Evolutionary conservation across 2,888 invertebrate genomes (phyloP).

Genomic region (Polyommatus icarus): DNA sequence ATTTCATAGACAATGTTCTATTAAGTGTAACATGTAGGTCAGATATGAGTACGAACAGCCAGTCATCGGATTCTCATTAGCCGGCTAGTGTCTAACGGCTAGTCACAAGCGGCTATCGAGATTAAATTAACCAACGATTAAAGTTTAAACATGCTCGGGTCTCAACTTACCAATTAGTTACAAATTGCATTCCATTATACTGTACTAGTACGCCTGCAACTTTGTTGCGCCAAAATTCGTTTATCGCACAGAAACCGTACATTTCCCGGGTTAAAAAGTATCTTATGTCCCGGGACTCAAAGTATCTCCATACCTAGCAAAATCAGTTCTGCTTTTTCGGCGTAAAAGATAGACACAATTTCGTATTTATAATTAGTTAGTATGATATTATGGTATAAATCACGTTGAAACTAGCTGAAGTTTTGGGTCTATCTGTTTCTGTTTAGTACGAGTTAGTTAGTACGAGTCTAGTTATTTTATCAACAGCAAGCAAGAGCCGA

Average conservation of each 20-base stretch:
- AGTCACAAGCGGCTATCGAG: neutral
- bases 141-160: neutral
- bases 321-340: too few species aligned
- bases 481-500: too few species aligned
- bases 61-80: conserved; percentile 34
- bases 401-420: neutral
- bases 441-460: neutral
- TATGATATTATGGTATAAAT: neutral
- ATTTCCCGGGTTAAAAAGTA: too few species aligned
- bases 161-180: neutral
- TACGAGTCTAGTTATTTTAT: too few species aligned
- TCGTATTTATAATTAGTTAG: too few species aligned
- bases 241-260: too few species aligned
- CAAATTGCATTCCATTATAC: neutral
- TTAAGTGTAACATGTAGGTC: conserved; percentile 20
- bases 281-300: too few species aligned
- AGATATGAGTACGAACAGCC: conserved; percentile 26
- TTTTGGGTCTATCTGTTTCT: neutral
- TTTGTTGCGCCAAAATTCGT: too few species aligned
- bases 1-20: conserved; percentile 43
- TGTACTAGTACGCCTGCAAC: neutral
- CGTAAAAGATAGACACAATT: too few species aligned
- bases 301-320: too few species aligned
- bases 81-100: conserved; percentile 26
- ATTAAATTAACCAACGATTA: conserved; percentile 14